These are phyloP conservation scores for Erythrocercus mccallii DNA, from an alignment of 2,113 vertebrate species.

Conservation along the genomic window DNA sequence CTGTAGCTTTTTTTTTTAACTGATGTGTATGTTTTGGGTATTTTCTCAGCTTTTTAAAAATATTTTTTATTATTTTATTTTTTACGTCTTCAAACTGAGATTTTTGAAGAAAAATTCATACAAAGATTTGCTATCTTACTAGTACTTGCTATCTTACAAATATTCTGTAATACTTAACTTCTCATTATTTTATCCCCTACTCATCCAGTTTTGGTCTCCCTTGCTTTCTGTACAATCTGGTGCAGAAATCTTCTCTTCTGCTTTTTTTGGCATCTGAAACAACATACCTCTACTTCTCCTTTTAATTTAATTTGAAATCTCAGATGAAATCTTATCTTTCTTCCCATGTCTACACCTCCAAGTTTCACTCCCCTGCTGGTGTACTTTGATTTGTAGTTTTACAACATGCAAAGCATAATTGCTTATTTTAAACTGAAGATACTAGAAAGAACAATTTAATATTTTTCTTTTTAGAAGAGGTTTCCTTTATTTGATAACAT, in stretches of 20 bases:
- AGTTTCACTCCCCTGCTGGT: not conserved
- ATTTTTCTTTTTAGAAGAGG: not conserved
- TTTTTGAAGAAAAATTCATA: not conserved
- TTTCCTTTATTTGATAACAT: not conserved
- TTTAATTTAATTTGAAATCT: conserved; percentile 4
- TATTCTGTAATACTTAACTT: not conserved
- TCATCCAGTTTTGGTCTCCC: not conserved
- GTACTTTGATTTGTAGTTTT: not conserved
- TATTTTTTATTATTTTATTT: not conserved
- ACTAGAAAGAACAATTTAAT: not conserved
- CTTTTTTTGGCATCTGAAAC: not conserved
- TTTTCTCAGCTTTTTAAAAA: not conserved
- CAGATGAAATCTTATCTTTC: not conserved
- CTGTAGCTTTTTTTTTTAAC: not conserved
- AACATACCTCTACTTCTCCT: not conserved
- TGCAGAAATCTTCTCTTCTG: not conserved
- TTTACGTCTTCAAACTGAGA: not conserved
- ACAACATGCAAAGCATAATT: not conserved
- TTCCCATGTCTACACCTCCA: not conserved
- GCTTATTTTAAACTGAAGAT: not conserved
- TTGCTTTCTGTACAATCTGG: not conserved
- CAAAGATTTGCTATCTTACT: not conserved
- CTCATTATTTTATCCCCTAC: not conserved
- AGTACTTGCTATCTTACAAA: not conserved
- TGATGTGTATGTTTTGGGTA: not conserved